A percentile compares a stretch with the other conserved stretches of the same genome.
These are phyloP conservation scores for Clytia hemisphaerica DNA, from an alignment of 30 jellyfish, hydroid and myxozoan species.

Conservation along the genomic window DNA sequence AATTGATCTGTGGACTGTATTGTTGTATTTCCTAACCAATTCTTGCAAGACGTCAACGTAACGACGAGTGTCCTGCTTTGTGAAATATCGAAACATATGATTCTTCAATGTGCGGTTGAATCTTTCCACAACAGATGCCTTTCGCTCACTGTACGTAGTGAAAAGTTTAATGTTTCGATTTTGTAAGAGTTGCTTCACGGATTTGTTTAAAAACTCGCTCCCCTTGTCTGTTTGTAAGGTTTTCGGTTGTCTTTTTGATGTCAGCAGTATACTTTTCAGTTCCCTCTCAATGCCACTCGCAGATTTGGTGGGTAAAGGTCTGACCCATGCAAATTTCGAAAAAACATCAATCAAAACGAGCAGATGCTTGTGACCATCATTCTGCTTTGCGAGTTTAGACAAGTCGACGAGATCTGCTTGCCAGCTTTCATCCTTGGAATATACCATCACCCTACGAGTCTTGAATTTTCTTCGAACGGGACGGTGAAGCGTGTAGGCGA, in stretches of 20 bases:
- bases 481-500: conserved; percentile 35
- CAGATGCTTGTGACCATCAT: conserved; percentile 44
- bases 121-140: conserved; percentile 29
- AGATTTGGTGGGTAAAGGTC: conserved; percentile 36
- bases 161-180: neutral
- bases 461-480: conserved; percentile 18
- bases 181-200: conserved; percentile 17
- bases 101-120: conserved; percentile 25
- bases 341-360: conserved; percentile 41
- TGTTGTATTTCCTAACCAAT: conserved; percentile 15
- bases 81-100: conserved; percentile 15
- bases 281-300: conserved; percentile 27
- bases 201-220: conserved; percentile 33
- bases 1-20: conserved; percentile 16
- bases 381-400: conserved; percentile 4
- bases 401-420: conserved; percentile 38
- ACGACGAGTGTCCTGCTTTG: conserved; percentile 10
- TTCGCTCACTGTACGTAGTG: conserved; percentile 26
- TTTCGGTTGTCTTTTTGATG: conserved; percentile 10
- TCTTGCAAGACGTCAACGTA: conserved; percentile 18
- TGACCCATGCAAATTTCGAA: conserved; percentile 52
- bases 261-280: conserved; percentile 5
- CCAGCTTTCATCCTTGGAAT: conserved; percentile 39
- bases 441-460: conserved; percentile 25
- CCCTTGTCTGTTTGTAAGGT: conserved; percentile 46